Conservation (phyloP, 1,140 invertebrate species). For the Drosophila jambulina region DNA sequence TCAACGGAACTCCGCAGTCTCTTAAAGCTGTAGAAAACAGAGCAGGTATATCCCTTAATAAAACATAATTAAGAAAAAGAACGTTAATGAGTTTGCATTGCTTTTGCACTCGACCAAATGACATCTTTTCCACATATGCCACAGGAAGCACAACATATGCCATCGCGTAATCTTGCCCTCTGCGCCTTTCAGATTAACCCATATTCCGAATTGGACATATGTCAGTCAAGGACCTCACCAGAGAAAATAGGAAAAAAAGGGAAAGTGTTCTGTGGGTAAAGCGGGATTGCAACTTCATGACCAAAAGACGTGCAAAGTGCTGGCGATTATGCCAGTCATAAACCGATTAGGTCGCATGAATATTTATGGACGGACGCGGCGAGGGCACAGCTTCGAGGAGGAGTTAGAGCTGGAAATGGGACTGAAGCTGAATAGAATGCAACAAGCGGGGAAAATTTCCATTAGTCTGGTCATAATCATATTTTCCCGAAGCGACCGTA, state of each 20-base stretch:
- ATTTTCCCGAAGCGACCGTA: conserved; percentile 14
- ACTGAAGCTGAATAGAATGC: conserved; percentile 44
- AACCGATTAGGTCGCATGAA: conserved; percentile 79
- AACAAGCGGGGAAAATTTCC: conserved; percentile 54
- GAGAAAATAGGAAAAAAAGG: neutral
- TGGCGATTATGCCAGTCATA: conserved; percentile 63
- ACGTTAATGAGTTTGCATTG: neutral
- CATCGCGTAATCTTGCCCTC: neutral
- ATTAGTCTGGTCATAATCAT: conserved; percentile 35
- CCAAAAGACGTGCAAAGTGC: conserved; percentile 62
- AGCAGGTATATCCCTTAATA: neutral
- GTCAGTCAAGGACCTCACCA: conserved; percentile 9
- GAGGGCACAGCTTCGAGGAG: conserved; percentile 1
- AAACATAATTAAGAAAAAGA: neutral
- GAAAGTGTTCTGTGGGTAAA: neutral
- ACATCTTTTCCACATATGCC: neutral
- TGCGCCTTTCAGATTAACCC: conserved; percentile 25
- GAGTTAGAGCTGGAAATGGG: conserved; percentile 9
- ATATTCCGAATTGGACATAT: conserved; percentile 52
- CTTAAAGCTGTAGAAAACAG: neutral
- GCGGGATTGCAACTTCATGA: conserved; percentile 57
- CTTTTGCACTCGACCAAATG: neutral
- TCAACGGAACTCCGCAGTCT: neutral
- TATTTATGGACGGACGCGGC: conserved; percentile 67
- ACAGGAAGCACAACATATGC: conserved; percentile 2